Evolutionary conservation across 1,140 invertebrate genomes (phyloP), one percentile per base, ranked within the genome.

Genomic region (Drosophila pseudoananassae): DNA sequence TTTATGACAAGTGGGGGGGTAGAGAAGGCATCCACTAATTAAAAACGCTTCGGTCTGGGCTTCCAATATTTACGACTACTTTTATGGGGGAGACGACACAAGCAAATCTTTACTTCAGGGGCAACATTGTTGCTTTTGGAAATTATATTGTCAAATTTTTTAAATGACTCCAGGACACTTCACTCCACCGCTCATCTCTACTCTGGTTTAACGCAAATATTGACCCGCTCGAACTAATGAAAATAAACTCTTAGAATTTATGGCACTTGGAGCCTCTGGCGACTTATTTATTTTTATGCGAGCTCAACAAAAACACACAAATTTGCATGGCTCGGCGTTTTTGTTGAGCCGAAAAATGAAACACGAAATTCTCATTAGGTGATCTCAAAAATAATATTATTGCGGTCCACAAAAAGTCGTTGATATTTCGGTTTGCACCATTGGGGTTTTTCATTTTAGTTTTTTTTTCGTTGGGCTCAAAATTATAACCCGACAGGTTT

Each of bases 201-300:
- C 33, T 12, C 4, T 12, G 10, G 33, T 59, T 78, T 85, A 76
- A 87, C 75, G 82, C 83, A 87, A 87, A 87, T 87, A 87, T 87
- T 87, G 82, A 87, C 83, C 82, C 75, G 33, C 7, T 61, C 43
- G 33, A 58, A 68, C 76, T 57, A 64, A 59, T 68, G 59, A 55
- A 78, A 75, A 87, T 88, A 87, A 87, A 87, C 69, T 87, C 70
- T 82, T 88, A 88, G 82, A 87, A 87, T 87, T 87, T 87, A 87
- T 88, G 83, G 78, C 74, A 29, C 60, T 61, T 68, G 68, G 72
- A 69, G 76, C 43, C 65, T 8, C 15, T 40, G 58, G 61, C 52
- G 54, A 56, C 57, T 78, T 83, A 83, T 83, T 75, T 83, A 83
- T 68, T 83, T 83, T 83, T 83, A 83, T 78, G 79, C 61, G 56